These are phyloP conservation scores for Microcebus tavaratra DNA, from an alignment of 2,113 vertebrate species.

Conservation along the genomic window DNA sequence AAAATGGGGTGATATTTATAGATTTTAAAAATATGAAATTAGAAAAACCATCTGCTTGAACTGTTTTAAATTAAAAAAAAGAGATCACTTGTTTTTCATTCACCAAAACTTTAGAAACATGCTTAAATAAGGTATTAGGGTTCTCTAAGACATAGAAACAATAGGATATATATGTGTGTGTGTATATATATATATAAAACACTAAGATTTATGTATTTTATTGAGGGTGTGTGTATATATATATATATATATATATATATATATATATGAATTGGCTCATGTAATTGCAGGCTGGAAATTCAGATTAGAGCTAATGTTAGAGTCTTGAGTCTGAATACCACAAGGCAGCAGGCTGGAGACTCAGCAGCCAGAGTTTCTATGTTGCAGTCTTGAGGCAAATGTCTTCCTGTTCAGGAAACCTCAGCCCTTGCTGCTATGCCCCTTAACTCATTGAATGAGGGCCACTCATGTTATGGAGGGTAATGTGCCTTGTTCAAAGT, in stretches of 20 bases:
- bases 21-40: constrained; percentile 4
- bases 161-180: not conserved
- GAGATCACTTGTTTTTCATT: not conserved
- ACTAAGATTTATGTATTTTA: too few relatives aligned
- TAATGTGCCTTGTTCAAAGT: constrained; percentile 1
- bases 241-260: not conserved
- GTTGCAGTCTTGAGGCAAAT: not conserved
- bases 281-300: not conserved
- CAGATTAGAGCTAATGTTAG: not conserved
- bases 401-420: not conserved
- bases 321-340: not conserved
- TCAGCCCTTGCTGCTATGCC: not conserved
- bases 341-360: not conserved
- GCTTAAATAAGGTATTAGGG: not conserved
- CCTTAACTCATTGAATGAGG: not conserved
- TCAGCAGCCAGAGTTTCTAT: not conserved
- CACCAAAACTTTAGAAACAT: not conserved
- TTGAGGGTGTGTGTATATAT: not conserved
- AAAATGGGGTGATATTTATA: constrained; percentile 29
- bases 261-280: not conserved
- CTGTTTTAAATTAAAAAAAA: constrained; percentile 26
- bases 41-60: not conserved
- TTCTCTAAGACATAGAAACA: not conserved
- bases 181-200: too few relatives aligned
- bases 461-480: not conserved